A percentile compares a stretch with the other conserved stretches of the same genome.
These are phyloP conservation scores for Sturmia bella DNA, from an alignment of 2,888 invertebrate species.

Conservation along the genomic window DNA sequence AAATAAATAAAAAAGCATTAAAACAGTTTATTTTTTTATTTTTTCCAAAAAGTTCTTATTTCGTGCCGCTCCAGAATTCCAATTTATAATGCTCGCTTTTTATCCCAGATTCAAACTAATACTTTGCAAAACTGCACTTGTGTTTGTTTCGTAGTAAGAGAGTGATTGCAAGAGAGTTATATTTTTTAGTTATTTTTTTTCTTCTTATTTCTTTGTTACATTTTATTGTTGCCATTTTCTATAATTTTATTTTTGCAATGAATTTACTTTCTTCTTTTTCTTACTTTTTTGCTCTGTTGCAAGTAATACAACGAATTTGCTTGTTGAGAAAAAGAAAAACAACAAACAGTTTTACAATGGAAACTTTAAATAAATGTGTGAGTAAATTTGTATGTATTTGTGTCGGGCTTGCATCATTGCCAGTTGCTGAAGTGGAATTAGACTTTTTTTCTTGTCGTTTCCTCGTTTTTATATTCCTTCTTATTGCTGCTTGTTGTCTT, in stretches of 20 bases:
- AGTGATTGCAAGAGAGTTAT: conserved; percentile 45
- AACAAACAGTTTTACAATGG: background rate
- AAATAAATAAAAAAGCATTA: too few relatives aligned
- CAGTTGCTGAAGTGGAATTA: conserved; percentile 15
- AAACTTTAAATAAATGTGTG: background rate
- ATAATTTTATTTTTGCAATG: conserved; percentile 17
- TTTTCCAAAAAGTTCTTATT: too few relatives aligned
- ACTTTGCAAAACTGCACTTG: background rate
- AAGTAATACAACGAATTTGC: conserved; percentile 23
- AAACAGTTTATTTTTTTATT: too few relatives aligned
- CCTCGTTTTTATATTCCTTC: conserved; percentile 13
- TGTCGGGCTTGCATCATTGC: conserved; percentile 57
- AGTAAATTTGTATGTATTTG: background rate
- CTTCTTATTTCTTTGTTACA: conserved; percentile 35
- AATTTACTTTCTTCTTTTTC: background rate
- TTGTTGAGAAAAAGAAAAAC: conserved; percentile 11
- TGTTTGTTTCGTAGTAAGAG: conserved; percentile 35
- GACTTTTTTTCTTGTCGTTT: conserved; percentile 12
- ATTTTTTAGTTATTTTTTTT: background rate
- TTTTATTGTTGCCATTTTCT: conserved; percentile 8
- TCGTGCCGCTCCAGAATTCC: background rate
- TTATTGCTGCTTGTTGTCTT: conserved; percentile 57
- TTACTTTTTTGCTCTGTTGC: background rate
- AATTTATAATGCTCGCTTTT: background rate
- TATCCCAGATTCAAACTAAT: background rate